These are phyloP conservation scores for Ceryle rudis DNA, from an alignment of 2,797 vertebrate species.

Conservation along the genomic window DNA sequence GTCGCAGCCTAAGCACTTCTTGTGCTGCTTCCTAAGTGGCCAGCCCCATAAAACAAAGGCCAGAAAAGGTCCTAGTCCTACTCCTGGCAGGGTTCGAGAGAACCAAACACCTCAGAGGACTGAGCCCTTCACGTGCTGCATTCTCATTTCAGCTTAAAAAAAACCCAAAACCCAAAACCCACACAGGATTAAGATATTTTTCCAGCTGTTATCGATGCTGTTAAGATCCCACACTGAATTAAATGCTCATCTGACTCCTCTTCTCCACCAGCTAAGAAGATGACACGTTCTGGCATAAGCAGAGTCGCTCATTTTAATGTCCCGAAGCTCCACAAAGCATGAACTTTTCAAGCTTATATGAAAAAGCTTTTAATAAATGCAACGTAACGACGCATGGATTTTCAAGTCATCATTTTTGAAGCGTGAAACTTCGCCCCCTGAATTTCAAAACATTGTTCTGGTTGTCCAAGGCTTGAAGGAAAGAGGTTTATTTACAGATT, in stretches of 20 bases:
- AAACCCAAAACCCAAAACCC: too few relatives aligned
- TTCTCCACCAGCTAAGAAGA: background rate
- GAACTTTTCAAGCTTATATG: background rate
- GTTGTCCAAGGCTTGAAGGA: background rate
- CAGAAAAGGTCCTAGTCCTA: background rate
- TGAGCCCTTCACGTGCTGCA: background rate
- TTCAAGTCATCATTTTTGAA: background rate
- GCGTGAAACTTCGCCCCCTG: background rate
- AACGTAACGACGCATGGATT: background rate
- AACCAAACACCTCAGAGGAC: background rate
- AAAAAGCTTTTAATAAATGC: background rate
- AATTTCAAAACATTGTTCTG: background rate
- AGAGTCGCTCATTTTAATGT: background rate
- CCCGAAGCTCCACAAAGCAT: background rate
- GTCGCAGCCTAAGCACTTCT: background rate
- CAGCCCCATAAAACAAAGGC: background rate
- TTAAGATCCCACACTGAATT: accelerated
- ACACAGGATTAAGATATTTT: background rate
- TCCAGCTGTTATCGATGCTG: background rate
- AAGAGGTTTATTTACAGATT: background rate
- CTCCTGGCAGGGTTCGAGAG: background rate
- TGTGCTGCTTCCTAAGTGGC: background rate
- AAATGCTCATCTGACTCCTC: background rate
- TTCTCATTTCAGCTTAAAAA: background rate
- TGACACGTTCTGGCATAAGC: background rate